Base-by-base conservation (phyloP, 2,888 invertebrate species). In the Alloscopus bannaensis region DNA sequence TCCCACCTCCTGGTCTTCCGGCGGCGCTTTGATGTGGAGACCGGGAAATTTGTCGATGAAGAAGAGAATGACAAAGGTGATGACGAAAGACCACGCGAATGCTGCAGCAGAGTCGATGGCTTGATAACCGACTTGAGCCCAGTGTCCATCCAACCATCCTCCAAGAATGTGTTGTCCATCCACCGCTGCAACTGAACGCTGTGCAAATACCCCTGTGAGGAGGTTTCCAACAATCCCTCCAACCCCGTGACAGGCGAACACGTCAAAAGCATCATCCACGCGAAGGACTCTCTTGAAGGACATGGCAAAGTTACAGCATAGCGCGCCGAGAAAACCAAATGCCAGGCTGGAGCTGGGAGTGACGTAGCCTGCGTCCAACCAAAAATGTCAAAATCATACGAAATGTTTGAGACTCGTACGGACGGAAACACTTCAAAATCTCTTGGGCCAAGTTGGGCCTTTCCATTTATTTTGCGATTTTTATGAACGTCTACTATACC, bases 101-200 rank as follows among this genome's bases (percentile, higher is more conserved):
- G 77, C 83, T 8, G 84, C 83, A 0, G 81, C 57, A 13, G 83
- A 70, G 29, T 73, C 69, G 3, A 82, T 50, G 1, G 47, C 20
- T 45, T 84, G 85, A 26, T 80, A 76, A 11, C 65, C 71, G 16
- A 85, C 55, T 75, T 85, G 85, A 0, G 36, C 62, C 80, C 81
- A 84, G 50, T 85, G 69, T 3, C 84, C 84, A 50, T 85, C 84
- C 16, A 85, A 13, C 79, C 83, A 81, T 0, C 85, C 85, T 40
- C 78, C 78, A 24, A 36, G 18, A 28, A 78, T 78, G 13, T 29
- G 47, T 26, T 64, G 78, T 11, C 84, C 84, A 62, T 84, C 84
- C 1, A 82, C 75, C 13, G 68, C 83, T 3, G 85, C 83, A 16
- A 83, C 81, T 0, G 50, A 22, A 47, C 80, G 81, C 26, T 84